Conservation (phyloP, 2,797 vertebrate species). For the Pangasius djambal region DNA sequence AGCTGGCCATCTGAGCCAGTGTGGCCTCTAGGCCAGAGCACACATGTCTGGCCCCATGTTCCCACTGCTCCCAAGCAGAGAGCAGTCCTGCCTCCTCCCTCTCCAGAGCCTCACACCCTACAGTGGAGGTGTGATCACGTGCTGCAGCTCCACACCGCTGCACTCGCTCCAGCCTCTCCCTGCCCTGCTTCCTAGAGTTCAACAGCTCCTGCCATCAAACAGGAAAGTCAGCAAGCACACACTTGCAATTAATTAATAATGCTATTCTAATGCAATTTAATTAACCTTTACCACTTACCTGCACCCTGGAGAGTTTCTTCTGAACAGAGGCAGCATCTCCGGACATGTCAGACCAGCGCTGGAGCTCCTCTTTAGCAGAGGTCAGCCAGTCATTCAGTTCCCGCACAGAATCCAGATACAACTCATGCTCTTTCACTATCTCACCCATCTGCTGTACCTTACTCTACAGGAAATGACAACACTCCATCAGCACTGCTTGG, state of each 20-base stretch:
- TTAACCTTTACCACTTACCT: conserved; percentile 73
- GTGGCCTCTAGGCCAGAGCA: conserved; percentile 79
- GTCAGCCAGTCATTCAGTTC: conserved; percentile 96
- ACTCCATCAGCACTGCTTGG: conserved; percentile 27
- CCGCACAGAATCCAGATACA: conserved; percentile 90
- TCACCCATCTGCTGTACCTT: conserved; percentile 91
- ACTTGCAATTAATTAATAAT: background rate
- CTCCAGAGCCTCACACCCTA: conserved; percentile 85
- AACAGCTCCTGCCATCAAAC: conserved; percentile 86
- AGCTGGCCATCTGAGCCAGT: conserved; percentile 86
- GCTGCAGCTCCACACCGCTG: conserved; percentile 82
- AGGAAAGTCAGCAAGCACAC: background rate
- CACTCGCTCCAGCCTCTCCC: conserved; percentile 83
- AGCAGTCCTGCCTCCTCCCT: conserved; percentile 86
- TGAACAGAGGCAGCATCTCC: conserved; percentile 84
- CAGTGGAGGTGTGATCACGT: conserved; percentile 81
- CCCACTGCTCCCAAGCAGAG: conserved; percentile 91
- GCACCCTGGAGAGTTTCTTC: conserved; percentile 89
- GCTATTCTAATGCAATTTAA: background rate
- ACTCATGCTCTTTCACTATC: conserved; percentile 89
- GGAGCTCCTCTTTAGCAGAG: conserved; percentile 94
- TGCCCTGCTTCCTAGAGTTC: conserved; percentile 86
- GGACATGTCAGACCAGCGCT: conserved; percentile 93
- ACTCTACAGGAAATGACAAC: conserved; percentile 71
- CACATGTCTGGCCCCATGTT: conserved; percentile 80